phyloP scores from a whole-genome alignment of 2,888 invertebrate species.

The Xestoiulus laeticollis region DNA sequence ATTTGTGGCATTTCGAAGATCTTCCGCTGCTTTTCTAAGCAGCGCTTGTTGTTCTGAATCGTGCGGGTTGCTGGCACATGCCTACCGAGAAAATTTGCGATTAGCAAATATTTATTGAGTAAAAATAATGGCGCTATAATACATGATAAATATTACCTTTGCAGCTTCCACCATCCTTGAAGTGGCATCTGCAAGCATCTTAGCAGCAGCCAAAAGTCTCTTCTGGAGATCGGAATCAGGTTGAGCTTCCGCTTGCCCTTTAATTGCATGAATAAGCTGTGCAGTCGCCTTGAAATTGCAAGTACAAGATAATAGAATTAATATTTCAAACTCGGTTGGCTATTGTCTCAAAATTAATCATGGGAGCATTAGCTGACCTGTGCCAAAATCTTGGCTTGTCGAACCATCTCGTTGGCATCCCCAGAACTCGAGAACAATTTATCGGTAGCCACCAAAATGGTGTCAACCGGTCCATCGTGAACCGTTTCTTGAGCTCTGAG shows the following conservation, averaged over 20 bases:
- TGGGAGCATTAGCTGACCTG: slow-evolving; percentile 66
- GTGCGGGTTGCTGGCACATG: slow-evolving; percentile 86
- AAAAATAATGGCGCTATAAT: background rate
- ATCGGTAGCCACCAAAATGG: slow-evolving; percentile 89
- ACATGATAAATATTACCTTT: slow-evolving; percentile 65
- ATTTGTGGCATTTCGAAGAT: slow-evolving; percentile 85
- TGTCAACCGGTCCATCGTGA: slow-evolving; percentile 87
- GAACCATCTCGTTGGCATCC: slow-evolving; percentile 93
- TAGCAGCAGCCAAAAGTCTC: slow-evolving; percentile 91
- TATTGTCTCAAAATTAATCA: background rate
- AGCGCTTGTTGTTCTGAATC: slow-evolving; percentile 85
- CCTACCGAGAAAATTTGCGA: slow-evolving; percentile 62
- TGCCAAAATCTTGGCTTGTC: slow-evolving; percentile 88
- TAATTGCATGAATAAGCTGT: slow-evolving; percentile 91
- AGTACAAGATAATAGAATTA: background rate
- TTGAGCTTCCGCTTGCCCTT: slow-evolving; percentile 89
- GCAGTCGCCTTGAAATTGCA: slow-evolving; percentile 77
- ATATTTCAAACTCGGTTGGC: background rate
- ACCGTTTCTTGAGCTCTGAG: slow-evolving; percentile 66
- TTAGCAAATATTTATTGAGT: background rate
- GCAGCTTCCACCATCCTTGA: slow-evolving; percentile 97
- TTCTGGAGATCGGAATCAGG: slow-evolving; percentile 89
- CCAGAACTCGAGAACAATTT: slow-evolving; percentile 83
- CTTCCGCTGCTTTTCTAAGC: slow-evolving; percentile 88
- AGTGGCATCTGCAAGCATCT: slow-evolving; percentile 92